These are phyloP conservation scores for Thumatha senex DNA, from an alignment of 2,888 invertebrate species.

Conservation along the genomic window DNA sequence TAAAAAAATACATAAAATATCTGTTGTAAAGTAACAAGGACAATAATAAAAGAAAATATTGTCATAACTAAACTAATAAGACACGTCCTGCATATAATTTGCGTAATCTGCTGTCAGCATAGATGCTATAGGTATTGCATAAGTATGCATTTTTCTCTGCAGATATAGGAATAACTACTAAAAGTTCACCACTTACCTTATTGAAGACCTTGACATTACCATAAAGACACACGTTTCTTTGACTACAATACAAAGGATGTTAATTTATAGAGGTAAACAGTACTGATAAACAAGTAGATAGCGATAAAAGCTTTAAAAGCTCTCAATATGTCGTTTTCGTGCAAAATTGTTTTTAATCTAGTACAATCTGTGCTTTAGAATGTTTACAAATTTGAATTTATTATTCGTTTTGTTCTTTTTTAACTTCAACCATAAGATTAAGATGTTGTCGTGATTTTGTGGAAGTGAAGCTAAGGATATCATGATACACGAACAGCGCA, in stretches of 20 bases:
- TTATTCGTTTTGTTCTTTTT: neutral
- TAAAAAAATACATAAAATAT: too few relatives aligned
- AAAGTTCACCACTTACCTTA: neutral
- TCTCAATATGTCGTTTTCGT: conserved; percentile 22
- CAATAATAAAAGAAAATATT: neutral
- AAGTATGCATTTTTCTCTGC: neutral
- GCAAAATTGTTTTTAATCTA: conserved; percentile 20
- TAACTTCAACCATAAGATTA: neutral
- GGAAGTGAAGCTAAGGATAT: neutral
- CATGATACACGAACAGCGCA: neutral
- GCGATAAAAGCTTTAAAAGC: conserved; percentile 10
- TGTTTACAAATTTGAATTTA: neutral
- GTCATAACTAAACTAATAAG: conserved; percentile 7
- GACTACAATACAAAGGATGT: conserved; percentile 12
- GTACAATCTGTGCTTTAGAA: conserved; percentile 11
- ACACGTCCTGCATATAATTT: neutral
- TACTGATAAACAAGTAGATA: conserved; percentile 20
- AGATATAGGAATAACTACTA: neutral
- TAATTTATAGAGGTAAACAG: conserved; percentile 14
- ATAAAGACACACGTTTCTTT: conserved; percentile 13
- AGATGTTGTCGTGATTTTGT: conserved; percentile 1
- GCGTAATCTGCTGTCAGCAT: neutral
- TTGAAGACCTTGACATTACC: conserved; percentile 25
- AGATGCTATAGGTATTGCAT: too few relatives aligned
- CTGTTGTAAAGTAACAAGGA: too few relatives aligned